phyloP scores from a whole-genome alignment of 2,797 vertebrate species.

The Miichthys miiuy region DNA sequence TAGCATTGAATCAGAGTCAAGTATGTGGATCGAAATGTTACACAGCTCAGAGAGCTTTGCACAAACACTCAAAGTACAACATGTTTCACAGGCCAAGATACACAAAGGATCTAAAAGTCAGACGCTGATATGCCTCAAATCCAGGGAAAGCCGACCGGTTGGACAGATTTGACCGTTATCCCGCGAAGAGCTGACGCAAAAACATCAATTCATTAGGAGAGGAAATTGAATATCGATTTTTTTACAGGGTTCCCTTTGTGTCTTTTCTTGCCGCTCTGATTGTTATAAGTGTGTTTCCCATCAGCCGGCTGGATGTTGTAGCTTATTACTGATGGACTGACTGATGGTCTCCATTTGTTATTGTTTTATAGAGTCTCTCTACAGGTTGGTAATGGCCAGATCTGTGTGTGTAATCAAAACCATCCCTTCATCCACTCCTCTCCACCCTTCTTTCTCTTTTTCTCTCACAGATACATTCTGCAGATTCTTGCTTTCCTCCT shows the following conservation, averaged over 20 bases:
- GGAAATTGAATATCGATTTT: slow-evolving; percentile 48
- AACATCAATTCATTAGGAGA: slow-evolving; percentile 44
- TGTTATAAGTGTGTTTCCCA: slow-evolving; percentile 57
- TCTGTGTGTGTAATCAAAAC: slow-evolving; percentile 62
- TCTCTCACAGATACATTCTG: slow-evolving; percentile 44
- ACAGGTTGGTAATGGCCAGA: slow-evolving; percentile 55
- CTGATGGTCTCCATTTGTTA: slow-evolving; percentile 71
- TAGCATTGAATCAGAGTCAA: slow-evolving; percentile 12
- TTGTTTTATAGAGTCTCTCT: slow-evolving; percentile 61
- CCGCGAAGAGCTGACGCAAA: neutral
- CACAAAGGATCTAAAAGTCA: slow-evolving; percentile 16
- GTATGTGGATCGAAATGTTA: neutral
- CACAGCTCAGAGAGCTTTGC: neutral
- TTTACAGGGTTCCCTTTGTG: slow-evolving; percentile 46
- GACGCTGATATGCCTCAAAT: neutral
- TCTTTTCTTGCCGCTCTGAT: slow-evolving; percentile 28
- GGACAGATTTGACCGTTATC: slow-evolving; percentile 15
- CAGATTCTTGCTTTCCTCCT: slow-evolving; percentile 23
- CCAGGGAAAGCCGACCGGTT: neutral
- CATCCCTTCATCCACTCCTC: slow-evolving; percentile 16
- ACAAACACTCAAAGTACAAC: neutral
- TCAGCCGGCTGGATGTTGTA: slow-evolving; percentile 62
- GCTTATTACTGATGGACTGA: slow-evolving; percentile 58
- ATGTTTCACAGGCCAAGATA: slow-evolving; percentile 5
- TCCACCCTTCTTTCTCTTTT: neutral